phyloP scores from a whole-genome alignment of 2,797 vertebrate genomes.

The Smutsia temminckii region DNA sequence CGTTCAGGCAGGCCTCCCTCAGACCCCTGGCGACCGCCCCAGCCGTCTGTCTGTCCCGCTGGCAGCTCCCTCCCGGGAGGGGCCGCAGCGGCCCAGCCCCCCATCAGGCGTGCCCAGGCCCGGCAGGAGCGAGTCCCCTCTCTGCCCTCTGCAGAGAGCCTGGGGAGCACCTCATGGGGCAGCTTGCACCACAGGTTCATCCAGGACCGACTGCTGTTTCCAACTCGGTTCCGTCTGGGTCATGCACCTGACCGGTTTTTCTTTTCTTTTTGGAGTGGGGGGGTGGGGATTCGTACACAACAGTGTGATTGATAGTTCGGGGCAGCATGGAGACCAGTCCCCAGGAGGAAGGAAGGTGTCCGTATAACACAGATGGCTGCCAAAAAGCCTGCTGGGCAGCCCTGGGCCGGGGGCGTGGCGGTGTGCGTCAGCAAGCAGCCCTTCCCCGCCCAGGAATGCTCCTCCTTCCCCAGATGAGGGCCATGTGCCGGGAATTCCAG shows the following conservation, averaged over 20 bases:
- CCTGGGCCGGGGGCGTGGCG: too few relatives aligned
- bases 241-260: background rate
- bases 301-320: background rate
- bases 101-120: too few relatives aligned
- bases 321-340: background rate
- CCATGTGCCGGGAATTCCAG: background rate
- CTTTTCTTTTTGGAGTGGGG: background rate
- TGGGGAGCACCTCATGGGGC: background rate
- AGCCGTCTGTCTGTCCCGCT: background rate
- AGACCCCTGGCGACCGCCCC: background rate
- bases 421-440: too few relatives aligned
- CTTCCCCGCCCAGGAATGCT: too few relatives aligned
- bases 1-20: background rate
- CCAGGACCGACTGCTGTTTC: background rate
- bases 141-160: background rate
- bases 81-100: too few relatives aligned
- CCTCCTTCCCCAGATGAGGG: background rate
- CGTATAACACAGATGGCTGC: background rate
- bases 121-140: background rate
- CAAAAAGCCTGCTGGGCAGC: too few relatives aligned
- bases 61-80: background rate
- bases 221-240: background rate
- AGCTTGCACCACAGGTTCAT: background rate
- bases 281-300: rapidly evolving
- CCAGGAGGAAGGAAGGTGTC: background rate